phyloP scores from a whole-genome alignment of 2,888 invertebrate genomes.

The Patella ulyssiponensis region DNA sequence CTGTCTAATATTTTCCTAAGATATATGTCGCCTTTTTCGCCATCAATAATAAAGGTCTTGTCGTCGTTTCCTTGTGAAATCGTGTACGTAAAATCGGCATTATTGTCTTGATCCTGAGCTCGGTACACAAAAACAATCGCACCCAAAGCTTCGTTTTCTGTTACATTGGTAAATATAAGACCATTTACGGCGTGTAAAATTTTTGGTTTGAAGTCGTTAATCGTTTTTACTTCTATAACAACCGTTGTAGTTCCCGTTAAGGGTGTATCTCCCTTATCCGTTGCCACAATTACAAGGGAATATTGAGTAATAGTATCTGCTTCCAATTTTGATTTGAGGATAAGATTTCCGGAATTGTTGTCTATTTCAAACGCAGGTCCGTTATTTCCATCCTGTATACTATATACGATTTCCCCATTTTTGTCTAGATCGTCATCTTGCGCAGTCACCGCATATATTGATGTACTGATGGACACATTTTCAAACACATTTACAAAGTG shows the following conservation, averaged over 20 bases:
- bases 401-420: conserved; percentile 50
- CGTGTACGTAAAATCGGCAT: neutral
- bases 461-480: conserved; percentile 28
- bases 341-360: conserved; percentile 31
- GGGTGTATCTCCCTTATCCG: conserved; percentile 48
- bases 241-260: conserved; percentile 43
- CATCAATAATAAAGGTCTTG: neutral
- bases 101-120: neutral
- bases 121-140: neutral
- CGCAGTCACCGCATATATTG: conserved; percentile 43
- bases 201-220: neutral
- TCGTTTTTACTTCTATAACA: neutral
- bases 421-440: conserved; percentile 51
- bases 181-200: neutral
- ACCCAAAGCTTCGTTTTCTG: neutral
- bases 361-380: conserved; percentile 46
- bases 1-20: conserved; percentile 87
- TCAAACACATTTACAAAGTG: conserved; percentile 45
- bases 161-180: neutral
- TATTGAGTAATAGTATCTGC: conserved; percentile 28
- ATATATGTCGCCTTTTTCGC: conserved; percentile 83
- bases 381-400: conserved; percentile 37
- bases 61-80: neutral
- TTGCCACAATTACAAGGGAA: conserved; percentile 38
- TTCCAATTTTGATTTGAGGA: conserved; percentile 36